These are phyloP conservation scores for Drosophila triauraria DNA, from an alignment of 1,140 invertebrate genomes.

Conservation along the genomic window DNA sequence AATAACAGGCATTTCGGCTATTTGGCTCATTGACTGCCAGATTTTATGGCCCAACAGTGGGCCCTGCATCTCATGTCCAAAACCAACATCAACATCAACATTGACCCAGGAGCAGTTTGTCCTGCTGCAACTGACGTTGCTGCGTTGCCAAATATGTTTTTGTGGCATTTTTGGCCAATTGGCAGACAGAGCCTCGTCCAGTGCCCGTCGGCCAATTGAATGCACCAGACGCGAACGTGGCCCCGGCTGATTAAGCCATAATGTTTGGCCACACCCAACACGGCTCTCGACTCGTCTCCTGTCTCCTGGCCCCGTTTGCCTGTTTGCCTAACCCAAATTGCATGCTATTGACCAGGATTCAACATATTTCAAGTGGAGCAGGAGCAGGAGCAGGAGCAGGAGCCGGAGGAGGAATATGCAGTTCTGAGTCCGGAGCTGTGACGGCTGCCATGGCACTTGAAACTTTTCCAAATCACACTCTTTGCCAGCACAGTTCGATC, in stretches of 20 bases:
- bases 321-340: conserved; percentile 81
- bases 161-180: conserved; percentile 82
- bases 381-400: conserved; percentile 4
- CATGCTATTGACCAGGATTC: conserved; percentile 76
- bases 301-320: conserved; percentile 34
- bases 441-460: conserved; percentile 58
- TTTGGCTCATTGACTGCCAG: conserved; percentile 79
- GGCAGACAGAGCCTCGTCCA: conserved; percentile 49
- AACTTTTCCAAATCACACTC: conserved; percentile 66
- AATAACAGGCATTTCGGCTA: conserved; percentile 74
- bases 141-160: conserved; percentile 76
- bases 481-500: conserved; percentile 67
- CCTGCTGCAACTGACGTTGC: conserved; percentile 27
- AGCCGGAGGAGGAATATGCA: not conserved
- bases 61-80: conserved; percentile 46
- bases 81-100: conserved; percentile 74
- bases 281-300: not conserved
- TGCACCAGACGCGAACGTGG: conserved; percentile 61
- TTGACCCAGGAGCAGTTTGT: conserved; percentile 70
- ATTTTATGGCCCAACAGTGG: conserved; percentile 64
- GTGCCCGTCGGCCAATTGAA: conserved; percentile 61
- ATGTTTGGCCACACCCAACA: conserved; percentile 59
- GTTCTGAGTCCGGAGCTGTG: conserved; percentile 21
- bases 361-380: conserved; percentile 63
- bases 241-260: conserved; percentile 74